Evolutionary conservation across 2,888 invertebrate genomes (phyloP), one percentile per base, ranked within the genome.

Genomic region (Ganaspis brasiliensis): DNA sequence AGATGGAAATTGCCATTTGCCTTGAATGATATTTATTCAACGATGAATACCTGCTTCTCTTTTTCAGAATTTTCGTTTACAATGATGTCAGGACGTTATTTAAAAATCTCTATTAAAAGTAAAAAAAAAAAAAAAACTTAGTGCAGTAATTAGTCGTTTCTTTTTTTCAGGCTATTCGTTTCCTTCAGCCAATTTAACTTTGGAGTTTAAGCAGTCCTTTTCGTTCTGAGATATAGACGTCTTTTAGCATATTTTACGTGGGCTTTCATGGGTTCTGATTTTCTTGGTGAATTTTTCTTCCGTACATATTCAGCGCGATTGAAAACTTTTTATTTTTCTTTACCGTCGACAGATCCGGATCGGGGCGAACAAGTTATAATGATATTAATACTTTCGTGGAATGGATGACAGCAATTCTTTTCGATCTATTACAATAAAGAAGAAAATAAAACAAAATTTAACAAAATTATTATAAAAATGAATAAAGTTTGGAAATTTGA

Each of bases 271-370:
- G 63, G 6, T 14, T 63, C 40, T 21, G 40, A 63, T 21, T 63
- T 63, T 40, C 40, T 40, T 21, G 21, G 37, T 0, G 14, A 63
- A 63, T 24, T 63, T 63, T 63, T 61, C 59, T 61, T 63, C 14
- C 61, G 6, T 35, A 61, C 19, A 37, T 37, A 61, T 63, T 37
- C 40, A 24, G 37, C 21, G 40, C 63, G 63, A 63, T 40, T 63
- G 63, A 63, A 63, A 63, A 21, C 21, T 63, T 63, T 21, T 40
- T 40, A 63, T 63, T 40, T 63, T 63, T 63, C 40, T 63, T 63
- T 40, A 4, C 21, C 24, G 63, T 14, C 63, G 63, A 63, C 40
- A 14, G 40, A 40, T 63, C 24, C 8, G 40, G 37, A 40, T 40
- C 40, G 63, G 6, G 21, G 21, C 40, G 63, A 40, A 19, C 14